phyloP scores from a whole-genome alignment of 2,113 vertebrate genomes.

The Labeo rohita region DNA sequence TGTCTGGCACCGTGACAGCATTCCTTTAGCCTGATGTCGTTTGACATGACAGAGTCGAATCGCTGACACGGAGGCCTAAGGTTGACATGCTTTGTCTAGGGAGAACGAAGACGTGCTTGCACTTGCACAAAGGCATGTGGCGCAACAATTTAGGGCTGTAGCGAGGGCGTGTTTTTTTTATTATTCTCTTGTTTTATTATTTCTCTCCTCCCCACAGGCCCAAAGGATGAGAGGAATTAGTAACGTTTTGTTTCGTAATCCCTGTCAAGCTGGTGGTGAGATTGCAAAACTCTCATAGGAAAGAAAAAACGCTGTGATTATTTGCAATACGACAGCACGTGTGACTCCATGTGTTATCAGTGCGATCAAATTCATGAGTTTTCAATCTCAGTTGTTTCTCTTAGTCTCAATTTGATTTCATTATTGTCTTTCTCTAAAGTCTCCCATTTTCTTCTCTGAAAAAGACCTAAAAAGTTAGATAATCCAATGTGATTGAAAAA shows the following conservation, averaged over 20 bases:
- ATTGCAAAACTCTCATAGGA: background rate
- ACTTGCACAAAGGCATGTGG: constrained; percentile 64
- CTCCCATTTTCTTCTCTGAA: background rate
- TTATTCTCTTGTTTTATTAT: constrained; percentile 67
- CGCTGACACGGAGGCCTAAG: constrained; percentile 52
- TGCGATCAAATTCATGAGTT: background rate
- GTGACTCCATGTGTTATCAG: background rate
- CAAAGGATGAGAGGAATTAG: constrained; percentile 58
- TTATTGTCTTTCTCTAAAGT: background rate
- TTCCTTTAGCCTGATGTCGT: constrained; percentile 65
- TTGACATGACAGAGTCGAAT: constrained; percentile 56
- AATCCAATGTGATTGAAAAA: too few species aligned
- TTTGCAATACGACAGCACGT: background rate
- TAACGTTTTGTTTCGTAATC: constrained; percentile 64
- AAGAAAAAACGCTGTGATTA: background rate
- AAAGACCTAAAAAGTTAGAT: background rate
- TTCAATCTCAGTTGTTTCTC: background rate
- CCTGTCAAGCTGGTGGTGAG: constrained; percentile 48
- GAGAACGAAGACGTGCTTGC: constrained; percentile 63
- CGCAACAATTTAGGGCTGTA: constrained; percentile 60
- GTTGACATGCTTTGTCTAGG: constrained; percentile 60
- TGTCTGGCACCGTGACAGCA: constrained; percentile 15
- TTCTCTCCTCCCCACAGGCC: constrained; percentile 59
- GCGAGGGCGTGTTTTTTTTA: constrained; percentile 45
- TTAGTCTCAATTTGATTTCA: too few species aligned